A percentile compares a stretch with the other conserved stretches of the same genome.
phyloP scores from a whole-genome alignment of 2,113 vertebrate species.

The Varanus komodoensis region DNA sequence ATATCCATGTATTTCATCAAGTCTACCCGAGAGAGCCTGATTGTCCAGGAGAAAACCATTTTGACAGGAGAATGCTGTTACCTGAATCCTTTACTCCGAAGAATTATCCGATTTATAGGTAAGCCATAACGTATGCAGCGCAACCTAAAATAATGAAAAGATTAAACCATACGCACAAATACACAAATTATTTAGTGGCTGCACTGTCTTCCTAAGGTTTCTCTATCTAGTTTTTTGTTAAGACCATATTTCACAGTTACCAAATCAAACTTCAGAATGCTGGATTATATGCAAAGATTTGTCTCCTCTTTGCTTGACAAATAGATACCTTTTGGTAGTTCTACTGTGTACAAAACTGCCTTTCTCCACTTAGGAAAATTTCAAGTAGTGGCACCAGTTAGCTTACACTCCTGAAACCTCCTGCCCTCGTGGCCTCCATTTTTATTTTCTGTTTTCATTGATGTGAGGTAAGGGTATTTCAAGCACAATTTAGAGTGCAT shows the following conservation, averaged over 20 bases:
- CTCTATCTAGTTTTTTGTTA: neutral
- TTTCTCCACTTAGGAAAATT: neutral
- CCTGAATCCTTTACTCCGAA: constrained; percentile 94
- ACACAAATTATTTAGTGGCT: neutral
- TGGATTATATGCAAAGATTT: constrained; percentile 19
- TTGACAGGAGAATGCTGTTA: constrained; percentile 98
- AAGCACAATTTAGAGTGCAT: no score
- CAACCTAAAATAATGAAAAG: neutral
- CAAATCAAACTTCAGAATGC: constrained; percentile 39
- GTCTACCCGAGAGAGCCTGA: constrained; percentile 90
- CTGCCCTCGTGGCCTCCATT: neutral
- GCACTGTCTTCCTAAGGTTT: constrained; percentile 34
- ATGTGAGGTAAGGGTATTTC: neutral
- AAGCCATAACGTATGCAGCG: constrained; percentile 55
- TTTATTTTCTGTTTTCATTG: neutral
- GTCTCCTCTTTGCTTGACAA: neutral
- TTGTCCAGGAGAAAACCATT: constrained; percentile 96
- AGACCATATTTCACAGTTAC: constrained; percentile 34
- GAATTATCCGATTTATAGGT: constrained; percentile 97
- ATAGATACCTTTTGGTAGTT: neutral
- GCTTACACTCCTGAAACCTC: neutral
- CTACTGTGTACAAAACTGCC: neutral
- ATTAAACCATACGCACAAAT: neutral
- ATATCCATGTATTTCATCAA: constrained; percentile 98
- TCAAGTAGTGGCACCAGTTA: neutral